phyloP scores from a whole-genome alignment of 1,140 invertebrate genomes.

The Rhagoletis pomonella region DNA sequence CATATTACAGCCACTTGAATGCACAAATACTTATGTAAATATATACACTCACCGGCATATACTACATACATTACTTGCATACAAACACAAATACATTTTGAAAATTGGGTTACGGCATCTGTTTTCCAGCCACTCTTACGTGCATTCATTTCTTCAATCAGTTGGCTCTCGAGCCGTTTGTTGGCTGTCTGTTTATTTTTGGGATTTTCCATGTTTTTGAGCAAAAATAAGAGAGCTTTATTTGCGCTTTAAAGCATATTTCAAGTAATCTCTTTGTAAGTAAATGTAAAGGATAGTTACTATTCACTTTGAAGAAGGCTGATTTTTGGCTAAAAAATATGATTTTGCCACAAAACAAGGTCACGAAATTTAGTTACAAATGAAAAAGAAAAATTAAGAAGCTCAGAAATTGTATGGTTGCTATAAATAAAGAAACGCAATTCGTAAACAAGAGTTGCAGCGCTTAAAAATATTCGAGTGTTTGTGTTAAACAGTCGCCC shows the following conservation, averaged over 20 bases:
- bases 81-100: not conserved
- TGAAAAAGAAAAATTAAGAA: too few species aligned
- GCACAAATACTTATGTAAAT: not conserved
- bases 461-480: not conserved
- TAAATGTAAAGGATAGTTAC: not conserved
- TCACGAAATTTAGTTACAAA: not conserved
- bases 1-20: not conserved
- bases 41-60: too few species aligned
- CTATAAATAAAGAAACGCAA: too few species aligned
- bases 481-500: not conserved
- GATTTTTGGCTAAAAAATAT: too few species aligned
- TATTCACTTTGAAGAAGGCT: not conserved
- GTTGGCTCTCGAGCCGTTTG: not conserved
- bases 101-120: slow-evolving; percentile 17
- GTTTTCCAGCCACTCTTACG: not conserved
- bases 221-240: slow-evolving; percentile 22
- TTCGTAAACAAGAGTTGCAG: not conserved
- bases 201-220: slow-evolving; percentile 12
- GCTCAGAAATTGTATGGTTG: too few species aligned
- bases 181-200: not conserved
- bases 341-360: not conserved
- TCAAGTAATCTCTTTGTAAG: not conserved
- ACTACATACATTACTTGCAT: not conserved
- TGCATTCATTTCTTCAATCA: not conserved
- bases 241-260: not conserved